Conservation (phyloP, 2,888 invertebrate genomes). For the Sphinx pinastri region DNA sequence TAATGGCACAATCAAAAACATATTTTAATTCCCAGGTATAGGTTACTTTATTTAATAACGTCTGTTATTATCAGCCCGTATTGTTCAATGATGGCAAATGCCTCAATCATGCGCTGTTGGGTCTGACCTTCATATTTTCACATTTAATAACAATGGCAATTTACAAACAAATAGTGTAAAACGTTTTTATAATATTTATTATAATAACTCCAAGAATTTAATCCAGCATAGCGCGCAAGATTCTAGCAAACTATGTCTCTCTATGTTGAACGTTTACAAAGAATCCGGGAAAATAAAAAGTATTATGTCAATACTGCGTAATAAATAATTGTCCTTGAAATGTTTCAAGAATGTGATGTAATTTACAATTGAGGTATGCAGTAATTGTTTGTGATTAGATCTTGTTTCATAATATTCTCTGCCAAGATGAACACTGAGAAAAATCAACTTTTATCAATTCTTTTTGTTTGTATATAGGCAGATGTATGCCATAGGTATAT, state of each 20-base stretch:
- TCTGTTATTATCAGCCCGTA: slow-evolving; percentile 2
- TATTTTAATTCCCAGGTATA: background rate
- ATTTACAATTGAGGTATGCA: slow-evolving; percentile 11
- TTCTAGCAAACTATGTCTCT: background rate
- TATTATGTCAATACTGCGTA: slow-evolving; percentile 11
- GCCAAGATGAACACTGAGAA: background rate
- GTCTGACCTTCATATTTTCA: slow-evolving; percentile 14
- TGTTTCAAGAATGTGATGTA: slow-evolving; percentile 24
- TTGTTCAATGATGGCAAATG: slow-evolving; percentile 8
- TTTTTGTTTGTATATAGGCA: too few relatives aligned
- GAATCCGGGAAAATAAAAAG: slow-evolving; percentile 15
- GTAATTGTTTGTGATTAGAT: slow-evolving; percentile 1
- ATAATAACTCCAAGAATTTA: background rate
- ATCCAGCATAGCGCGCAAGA: background rate
- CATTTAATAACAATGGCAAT: slow-evolving; percentile 13
- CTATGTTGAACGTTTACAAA: background rate
- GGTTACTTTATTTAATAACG: slow-evolving; percentile 2
- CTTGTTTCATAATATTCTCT: slow-evolving; percentile 5
- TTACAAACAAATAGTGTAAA: background rate
- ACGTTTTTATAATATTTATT: background rate
- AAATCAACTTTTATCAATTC: too few relatives aligned
- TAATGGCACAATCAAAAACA: background rate
- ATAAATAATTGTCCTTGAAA: slow-evolving; percentile 18
- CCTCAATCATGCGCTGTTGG: background rate
- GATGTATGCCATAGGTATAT: too few relatives aligned